These are phyloP conservation scores for Manis pentadactyla DNA, from an alignment of 2,797 vertebrate species.

Conservation along the genomic window DNA sequence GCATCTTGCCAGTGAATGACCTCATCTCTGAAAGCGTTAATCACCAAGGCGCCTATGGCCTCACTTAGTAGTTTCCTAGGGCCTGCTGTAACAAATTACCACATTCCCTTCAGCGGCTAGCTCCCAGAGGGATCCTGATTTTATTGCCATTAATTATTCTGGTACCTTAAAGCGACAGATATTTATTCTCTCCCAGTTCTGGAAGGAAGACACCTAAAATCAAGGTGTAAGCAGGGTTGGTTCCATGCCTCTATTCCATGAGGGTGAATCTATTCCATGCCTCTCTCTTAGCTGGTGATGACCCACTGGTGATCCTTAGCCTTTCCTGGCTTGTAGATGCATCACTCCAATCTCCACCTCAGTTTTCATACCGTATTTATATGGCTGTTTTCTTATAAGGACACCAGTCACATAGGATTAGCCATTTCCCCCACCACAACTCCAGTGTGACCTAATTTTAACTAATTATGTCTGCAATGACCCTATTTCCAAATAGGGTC, in stretches of 20 bases:
- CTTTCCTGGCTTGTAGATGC: not conserved
- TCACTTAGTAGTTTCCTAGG: not conserved
- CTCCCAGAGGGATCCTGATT: not conserved
- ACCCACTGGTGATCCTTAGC: not conserved
- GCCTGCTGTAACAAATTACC: not conserved
- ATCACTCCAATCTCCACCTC: not conserved
- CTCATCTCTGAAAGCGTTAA: not conserved
- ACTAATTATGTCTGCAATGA: not conserved
- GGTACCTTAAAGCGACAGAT: not conserved
- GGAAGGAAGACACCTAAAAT: not conserved
- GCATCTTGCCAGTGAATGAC: not conserved
- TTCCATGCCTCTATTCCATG: not conserved
- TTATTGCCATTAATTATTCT: not conserved
- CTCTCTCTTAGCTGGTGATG: not conserved
- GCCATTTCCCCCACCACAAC: not conserved
- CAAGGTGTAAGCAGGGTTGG: not conserved
- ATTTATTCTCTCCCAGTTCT: not conserved
- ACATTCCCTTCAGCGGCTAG: not conserved
- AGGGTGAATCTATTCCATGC: not conserved
- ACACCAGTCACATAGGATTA: not conserved
- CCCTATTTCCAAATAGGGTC: conserved; percentile 7
- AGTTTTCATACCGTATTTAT: not conserved
- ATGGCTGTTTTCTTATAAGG: not conserved
- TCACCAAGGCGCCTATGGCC: not conserved
- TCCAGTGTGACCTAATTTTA: conserved; percentile 11